Evolutionary conservation across 2,888 invertebrate species (phyloP).

Genomic region (Phyllotreta striolata): DNA sequence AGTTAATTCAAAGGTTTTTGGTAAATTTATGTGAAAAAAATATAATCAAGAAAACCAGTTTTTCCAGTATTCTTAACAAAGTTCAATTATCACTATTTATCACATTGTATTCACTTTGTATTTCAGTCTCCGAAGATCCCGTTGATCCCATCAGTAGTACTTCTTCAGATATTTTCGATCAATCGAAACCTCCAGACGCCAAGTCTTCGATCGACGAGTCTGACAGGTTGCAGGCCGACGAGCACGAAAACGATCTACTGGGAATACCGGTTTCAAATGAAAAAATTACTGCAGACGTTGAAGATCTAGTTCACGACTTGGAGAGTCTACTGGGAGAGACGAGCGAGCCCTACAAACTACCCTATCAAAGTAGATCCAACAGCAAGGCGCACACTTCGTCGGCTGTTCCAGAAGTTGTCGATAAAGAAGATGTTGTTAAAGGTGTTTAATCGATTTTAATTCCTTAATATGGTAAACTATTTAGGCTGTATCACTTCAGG

Average conservation of each 20-base stretch:
- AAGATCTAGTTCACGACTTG: conserved; percentile 60
- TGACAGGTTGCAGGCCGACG: conserved; percentile 30
- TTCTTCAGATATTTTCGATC: conserved; percentile 51
- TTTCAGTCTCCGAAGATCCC: conserved; percentile 54
- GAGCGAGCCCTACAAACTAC: conserved; percentile 45
- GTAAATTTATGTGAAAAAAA: no score
- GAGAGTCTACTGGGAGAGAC: conserved; percentile 57
- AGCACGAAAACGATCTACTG: conserved; percentile 47
- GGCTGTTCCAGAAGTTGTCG: not conserved
- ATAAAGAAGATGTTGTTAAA: conserved; percentile 8
- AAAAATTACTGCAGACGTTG: conserved; percentile 58
- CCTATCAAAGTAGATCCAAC: conserved; percentile 14
- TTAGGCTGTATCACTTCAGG: no score
- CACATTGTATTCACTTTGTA: conserved; percentile 7
- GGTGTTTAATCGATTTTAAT: not conserved
- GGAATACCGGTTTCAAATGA: conserved; percentile 51
- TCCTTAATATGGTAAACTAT: no score
- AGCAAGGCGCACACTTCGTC: conserved; percentile 13
- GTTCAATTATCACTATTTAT: not conserved
- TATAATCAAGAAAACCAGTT: no score
- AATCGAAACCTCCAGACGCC: conserved; percentile 35
- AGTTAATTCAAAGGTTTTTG: no score
- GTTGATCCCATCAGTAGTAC: conserved; percentile 60
- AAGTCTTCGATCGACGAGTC: conserved; percentile 22
- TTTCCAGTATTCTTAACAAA: no score